Evolutionary conservation across 2,797 vertebrate genomes (phyloP).

Genomic region (Phrynocephalus guinanensis): DNA sequence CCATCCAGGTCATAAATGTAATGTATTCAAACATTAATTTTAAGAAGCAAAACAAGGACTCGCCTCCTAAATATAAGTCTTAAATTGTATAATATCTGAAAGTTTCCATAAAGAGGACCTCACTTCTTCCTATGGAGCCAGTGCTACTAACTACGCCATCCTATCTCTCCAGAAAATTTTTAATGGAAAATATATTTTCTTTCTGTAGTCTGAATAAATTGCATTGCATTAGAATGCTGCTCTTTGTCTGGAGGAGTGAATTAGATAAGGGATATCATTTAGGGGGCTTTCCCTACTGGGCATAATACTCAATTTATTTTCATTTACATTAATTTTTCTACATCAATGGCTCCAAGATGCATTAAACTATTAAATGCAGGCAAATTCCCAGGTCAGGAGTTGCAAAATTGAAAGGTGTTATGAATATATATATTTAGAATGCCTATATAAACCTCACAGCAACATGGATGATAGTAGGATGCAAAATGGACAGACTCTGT

Average conservation of each 20-base stretch:
- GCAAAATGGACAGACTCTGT: slow-evolving; percentile 12
- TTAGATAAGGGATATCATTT: slow-evolving; percentile 51
- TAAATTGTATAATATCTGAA: too few relatives aligned
- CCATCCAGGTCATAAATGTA: too few relatives aligned
- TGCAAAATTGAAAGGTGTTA: slow-evolving; percentile 63
- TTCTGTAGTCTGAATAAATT: slow-evolving; percentile 58
- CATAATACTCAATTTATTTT: slow-evolving; percentile 69
- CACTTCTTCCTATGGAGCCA: slow-evolving; percentile 8
- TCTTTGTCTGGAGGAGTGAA: slow-evolving; percentile 49
- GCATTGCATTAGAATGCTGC: slow-evolving; percentile 51
- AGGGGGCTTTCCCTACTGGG: slow-evolving; percentile 52
- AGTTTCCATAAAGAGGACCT: neutral
- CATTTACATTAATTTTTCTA: slow-evolving; percentile 68
- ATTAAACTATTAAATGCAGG: slow-evolving; percentile 65
- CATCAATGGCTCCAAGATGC: slow-evolving; percentile 49
- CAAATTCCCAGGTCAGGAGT: slow-evolving; percentile 56
- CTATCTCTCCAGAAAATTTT: slow-evolving; percentile 41
- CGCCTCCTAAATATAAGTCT: too few relatives aligned
- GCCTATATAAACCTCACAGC: slow-evolving; percentile 28
- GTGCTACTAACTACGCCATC: neutral
- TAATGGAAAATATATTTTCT: slow-evolving; percentile 57
- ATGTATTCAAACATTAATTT: too few relatives aligned
- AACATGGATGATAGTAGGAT: slow-evolving; percentile 16
- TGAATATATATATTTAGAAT: slow-evolving; percentile 46
- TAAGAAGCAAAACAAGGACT: too few relatives aligned